Conservation (phyloP, 1,140 invertebrate genomes). For the Brachionus paranguensis region DNA sequence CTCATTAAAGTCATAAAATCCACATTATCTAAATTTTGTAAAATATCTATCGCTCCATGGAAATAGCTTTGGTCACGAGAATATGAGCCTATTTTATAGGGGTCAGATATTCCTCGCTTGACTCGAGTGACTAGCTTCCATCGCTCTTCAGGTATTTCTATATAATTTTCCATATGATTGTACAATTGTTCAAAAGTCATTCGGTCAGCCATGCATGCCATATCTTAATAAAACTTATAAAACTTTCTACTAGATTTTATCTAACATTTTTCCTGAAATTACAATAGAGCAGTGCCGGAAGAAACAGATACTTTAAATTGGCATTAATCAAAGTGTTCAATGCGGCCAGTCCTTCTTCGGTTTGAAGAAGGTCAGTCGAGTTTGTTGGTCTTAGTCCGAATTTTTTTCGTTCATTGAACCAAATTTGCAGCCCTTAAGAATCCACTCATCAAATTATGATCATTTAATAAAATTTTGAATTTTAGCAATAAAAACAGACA, state of each 20-base stretch:
- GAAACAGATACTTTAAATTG: conserved; percentile 48
- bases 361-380: conserved; percentile 45
- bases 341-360: conserved; percentile 52
- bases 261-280: neutral
- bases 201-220: conserved; percentile 51
- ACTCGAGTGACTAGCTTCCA: conserved; percentile 53
- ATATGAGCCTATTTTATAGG: conserved; percentile 49
- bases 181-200: conserved; percentile 53
- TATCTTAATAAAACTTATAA: conserved; percentile 44
- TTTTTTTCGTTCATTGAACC: conserved; percentile 49
- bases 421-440: conserved; percentile 48
- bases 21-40: conserved; percentile 51
- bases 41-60: conserved; percentile 54
- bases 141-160: conserved; percentile 48
- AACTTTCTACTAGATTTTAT: neutral
- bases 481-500: no score
- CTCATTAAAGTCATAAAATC: conserved; percentile 51
- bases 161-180: conserved; percentile 49
- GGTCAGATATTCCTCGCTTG: conserved; percentile 49
- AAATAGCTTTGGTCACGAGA: conserved; percentile 55
- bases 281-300: conserved; percentile 52
- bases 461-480: no score
- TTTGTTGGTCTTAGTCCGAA: conserved; percentile 47
- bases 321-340: conserved; percentile 50
- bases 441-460: neutral